These are phyloP conservation scores for Leptobrachium leishanense DNA, from an alignment of 2,113 vertebrate genomes.

Conservation along the genomic window DNA sequence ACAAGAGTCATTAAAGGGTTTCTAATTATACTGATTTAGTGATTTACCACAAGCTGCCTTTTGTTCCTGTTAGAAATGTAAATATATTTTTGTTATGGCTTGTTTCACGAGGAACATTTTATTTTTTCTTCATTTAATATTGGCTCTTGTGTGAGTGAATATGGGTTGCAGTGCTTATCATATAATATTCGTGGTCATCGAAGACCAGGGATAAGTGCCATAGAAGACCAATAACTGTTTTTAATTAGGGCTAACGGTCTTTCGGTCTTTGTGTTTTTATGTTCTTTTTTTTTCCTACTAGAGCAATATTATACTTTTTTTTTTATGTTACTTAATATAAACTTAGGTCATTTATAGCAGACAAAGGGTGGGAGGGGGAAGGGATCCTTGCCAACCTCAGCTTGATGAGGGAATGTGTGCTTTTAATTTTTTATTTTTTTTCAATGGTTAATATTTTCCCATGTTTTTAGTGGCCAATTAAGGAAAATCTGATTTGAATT, in stretches of 20 bases:
- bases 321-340: slow-evolving; percentile 56
- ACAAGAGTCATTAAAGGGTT: slow-evolving; percentile 78
- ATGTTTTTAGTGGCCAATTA: background rate
- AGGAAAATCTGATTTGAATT: background rate
- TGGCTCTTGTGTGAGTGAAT: slow-evolving; percentile 64
- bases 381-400: slow-evolving; percentile 54
- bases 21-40: slow-evolving; percentile 65
- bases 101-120: slow-evolving; percentile 64
- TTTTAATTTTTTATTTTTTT: slow-evolving; percentile 53
- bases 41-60: slow-evolving; percentile 84
- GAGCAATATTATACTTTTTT: slow-evolving; percentile 68
- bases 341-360: slow-evolving; percentile 55
- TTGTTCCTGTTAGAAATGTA: slow-evolving; percentile 71
- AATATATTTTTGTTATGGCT: slow-evolving; percentile 66
- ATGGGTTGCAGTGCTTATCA: slow-evolving; percentile 66
- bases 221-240: slow-evolving; percentile 88
- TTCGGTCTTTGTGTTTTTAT: no score
- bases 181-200: slow-evolving; percentile 62
- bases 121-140: slow-evolving; percentile 53
- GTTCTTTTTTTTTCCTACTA: slow-evolving; percentile 49
- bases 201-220: slow-evolving; percentile 86
- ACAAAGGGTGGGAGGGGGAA: background rate
- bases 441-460: background rate
- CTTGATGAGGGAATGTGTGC: slow-evolving; percentile 52
- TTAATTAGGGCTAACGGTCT: slow-evolving; percentile 64